Conservation (phyloP, 1,140 invertebrate species). For the Trachelipus rathkii region DNA sequence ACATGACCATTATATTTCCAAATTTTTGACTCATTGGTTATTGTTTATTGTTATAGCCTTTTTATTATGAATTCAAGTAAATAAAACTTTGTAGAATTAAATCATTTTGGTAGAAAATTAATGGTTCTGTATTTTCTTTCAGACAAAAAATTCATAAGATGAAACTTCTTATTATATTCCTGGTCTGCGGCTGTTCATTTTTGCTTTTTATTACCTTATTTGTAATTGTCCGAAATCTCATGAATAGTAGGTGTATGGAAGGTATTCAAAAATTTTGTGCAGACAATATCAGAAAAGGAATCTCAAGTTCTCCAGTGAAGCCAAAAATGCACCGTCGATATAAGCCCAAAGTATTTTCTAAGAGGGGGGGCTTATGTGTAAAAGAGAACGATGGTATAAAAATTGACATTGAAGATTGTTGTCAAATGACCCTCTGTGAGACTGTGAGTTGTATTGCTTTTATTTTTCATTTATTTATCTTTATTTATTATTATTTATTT, state of each 20-base stretch:
- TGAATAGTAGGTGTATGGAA: not conserved
- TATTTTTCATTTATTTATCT: no score
- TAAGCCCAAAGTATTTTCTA: not conserved
- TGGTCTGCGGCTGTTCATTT: not conserved
- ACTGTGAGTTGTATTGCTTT: slow-evolving; percentile 37
- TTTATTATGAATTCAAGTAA: no score
- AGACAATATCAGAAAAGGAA: slow-evolving; percentile 6
- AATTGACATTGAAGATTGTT: slow-evolving; percentile 46
- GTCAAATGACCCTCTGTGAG: slow-evolving; percentile 47
- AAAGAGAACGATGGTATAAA: slow-evolving; percentile 34
- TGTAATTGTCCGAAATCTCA: not conserved
- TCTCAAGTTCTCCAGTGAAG: slow-evolving; percentile 16
- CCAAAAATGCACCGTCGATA: slow-evolving; percentile 25
- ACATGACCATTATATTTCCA: no score
- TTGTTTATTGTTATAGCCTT: no score
- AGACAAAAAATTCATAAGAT: no score
- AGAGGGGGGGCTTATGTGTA: slow-evolving; percentile 17
- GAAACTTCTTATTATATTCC: no score
- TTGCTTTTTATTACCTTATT: not conserved
- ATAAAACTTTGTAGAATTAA: no score
- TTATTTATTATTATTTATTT: no score
- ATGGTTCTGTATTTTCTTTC: no score
- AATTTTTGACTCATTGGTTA: no score
- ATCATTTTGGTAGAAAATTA: no score
- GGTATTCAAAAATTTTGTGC: not conserved